Base-by-base conservation (phyloP, 2,797 vertebrate genomes). In the Rhynchonycteris naso region DNA sequence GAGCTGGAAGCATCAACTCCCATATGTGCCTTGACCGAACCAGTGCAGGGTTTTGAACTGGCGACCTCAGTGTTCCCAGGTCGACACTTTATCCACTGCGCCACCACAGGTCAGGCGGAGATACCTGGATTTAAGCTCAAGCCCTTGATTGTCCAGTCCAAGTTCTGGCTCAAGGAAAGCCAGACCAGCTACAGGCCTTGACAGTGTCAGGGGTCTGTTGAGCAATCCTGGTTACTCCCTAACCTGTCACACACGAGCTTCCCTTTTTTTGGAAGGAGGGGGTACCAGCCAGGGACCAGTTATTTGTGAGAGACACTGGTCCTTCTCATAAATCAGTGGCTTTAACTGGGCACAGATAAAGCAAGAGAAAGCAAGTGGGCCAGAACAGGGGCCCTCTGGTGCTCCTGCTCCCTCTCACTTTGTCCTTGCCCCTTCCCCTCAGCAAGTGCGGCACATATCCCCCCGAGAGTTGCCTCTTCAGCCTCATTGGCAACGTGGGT, bases 401-500 rank as follows among this genome's bases (percentile, higher is more conserved):
- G 13, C 21, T 30, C 54, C 85, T 85, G 47, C 58, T 43, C 76
- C 65, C n/a, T 90, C 75, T 88, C 63, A 54, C n/a, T 91, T 61
- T 76, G 47, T 94, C 85, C 74, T 81, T 71, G 61, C 90, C 84
- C 90, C 81, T 84, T 88, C 86, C 84, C 69, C 58, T 43, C 98
- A 99, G 99, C 98, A 99, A 99, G 98, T 99, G 99, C 92, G 99
- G 99, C 92, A 99, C 99, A 21, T 99, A 97, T 95, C 99, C 99
- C 93, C 99, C 99, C 6, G 99, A 99, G 97, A 99, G 99, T 98
- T 99, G 99, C 96, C 98, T 99, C 96, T 99, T 99, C 98, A 99
- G 99, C 97, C 98, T 99, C 97, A 99, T 99, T 72, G 99, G 99
- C 88, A 99, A 99, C 75, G 96, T 99, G 61, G 99, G 99, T 97